Evolutionary conservation across 1,140 invertebrate genomes (phyloP).

Genomic region (Pissodes strobi): DNA sequence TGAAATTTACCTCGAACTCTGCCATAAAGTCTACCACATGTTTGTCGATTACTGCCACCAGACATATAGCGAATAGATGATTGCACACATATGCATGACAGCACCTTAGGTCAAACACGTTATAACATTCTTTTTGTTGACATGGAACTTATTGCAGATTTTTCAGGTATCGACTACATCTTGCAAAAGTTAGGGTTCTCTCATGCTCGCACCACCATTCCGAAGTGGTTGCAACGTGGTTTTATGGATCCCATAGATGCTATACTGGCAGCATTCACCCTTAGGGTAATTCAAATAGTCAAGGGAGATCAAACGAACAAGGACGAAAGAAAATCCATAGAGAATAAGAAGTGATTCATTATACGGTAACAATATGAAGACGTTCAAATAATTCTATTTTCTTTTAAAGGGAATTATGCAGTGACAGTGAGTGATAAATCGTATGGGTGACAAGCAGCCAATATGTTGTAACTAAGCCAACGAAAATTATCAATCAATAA

Average conservation of each 20-base stretch:
- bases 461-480: too few species aligned
- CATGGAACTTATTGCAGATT: background rate
- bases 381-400: too few species aligned
- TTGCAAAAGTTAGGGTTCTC: constrained; percentile 95
- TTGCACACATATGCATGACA: too few species aligned
- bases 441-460: too few species aligned
- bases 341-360: constrained; percentile 24
- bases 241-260: constrained; percentile 96
- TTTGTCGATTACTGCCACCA: too few species aligned
- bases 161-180: constrained; percentile 83
- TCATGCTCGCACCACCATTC: constrained; percentile 96
- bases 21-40: too few species aligned
- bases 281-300: constrained; percentile 64
- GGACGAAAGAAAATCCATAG: constrained; percentile 43
- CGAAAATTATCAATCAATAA: too few species aligned
- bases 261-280: constrained; percentile 73
- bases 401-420: background rate
- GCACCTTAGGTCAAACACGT: background rate
- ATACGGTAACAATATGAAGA: too few species aligned
- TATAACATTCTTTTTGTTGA: background rate
- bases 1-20: too few species aligned
- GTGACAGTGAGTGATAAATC: too few species aligned
- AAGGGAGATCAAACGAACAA: constrained; percentile 47
- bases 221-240: constrained; percentile 98
- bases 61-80: too few species aligned